Evolutionary conservation across 2,797 vertebrate genomes (phyloP), one percentile per base, ranked within the genome.

Genomic region (Eulemur albifrons): DNA sequence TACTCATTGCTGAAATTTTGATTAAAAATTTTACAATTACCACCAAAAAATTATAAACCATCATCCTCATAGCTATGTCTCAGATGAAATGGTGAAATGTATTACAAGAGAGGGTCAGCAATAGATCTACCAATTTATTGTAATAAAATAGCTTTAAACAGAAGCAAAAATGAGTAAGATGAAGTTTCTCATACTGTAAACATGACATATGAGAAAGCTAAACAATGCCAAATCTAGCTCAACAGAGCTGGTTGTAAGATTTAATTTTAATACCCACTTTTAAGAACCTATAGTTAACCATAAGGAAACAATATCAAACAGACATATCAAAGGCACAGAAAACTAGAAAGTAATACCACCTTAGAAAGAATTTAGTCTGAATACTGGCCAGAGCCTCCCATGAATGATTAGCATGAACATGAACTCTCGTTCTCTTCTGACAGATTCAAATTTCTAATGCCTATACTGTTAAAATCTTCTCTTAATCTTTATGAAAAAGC

Each of bases 351-450:
- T 4, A 85, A 40, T 61, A 82, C 5, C 91, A 21, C 45, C 50
- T 91, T 79, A 54, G 18, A 85, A 88, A 72, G 57, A 82, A 70
- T 80, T 77, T 69, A 65, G n/a, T 93, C n/a, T 75, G 43, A 96
- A 93, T 61, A 43, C 1, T 85, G 83, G 57, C 40, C 73, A 81
- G 35, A 90, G 25, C 35, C 4, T 73, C 27, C 40, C 65, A 90
- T 57, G 54, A 93, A 80, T 59, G 25, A 83, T 87, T 38, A 85
- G 20, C 52, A 80, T 43, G 8, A 92, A 94, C 21, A 97, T 2
- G 52, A 94, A 90, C 21, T 57, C 23, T 76, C 79, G 3, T 67
- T 95, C 52, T 96, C 35, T 83, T 73, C 12, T 85, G 18, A 93
- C 12, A 72, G 20, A 88, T 30, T 88, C 23, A 80, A 83, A 81